These are phyloP conservation scores for Buceros bicornis DNA, from an alignment of 2,797 vertebrate species.

Conservation along the genomic window DNA sequence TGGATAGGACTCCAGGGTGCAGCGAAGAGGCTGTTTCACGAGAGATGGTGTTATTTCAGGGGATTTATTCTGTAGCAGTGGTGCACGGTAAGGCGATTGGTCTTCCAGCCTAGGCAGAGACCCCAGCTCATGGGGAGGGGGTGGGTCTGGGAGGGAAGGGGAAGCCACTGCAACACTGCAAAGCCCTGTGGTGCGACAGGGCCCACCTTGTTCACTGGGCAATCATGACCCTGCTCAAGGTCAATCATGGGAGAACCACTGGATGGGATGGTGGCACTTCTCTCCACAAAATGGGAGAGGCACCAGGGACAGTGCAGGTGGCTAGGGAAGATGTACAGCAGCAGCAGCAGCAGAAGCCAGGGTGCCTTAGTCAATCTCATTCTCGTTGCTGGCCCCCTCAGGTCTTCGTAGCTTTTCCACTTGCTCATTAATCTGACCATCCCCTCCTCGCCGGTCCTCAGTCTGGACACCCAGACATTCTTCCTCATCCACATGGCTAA, in stretches of 20 bases:
- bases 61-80: not conserved
- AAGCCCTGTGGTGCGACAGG: slow-evolving; percentile 16
- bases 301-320: slow-evolving; percentile 23
- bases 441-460: slow-evolving; percentile 92
- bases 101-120: slow-evolving; percentile 42
- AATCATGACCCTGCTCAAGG: slow-evolving; percentile 28
- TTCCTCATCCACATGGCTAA: slow-evolving; percentile 84
- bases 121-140: not conserved
- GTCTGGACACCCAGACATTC: slow-evolving; percentile 89
- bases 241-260: slow-evolving; percentile 32
- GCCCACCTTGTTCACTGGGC: slow-evolving; percentile 15
- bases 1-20: not conserved
- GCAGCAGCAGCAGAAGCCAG: not conserved
- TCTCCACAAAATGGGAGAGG: slow-evolving; percentile 55
- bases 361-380: slow-evolving; percentile 89
- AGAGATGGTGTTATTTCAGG: not conserved
- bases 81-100: slow-evolving; percentile 44
- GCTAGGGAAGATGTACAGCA: not conserved
- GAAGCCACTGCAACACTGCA: slow-evolving; percentile 27
- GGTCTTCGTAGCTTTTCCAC: slow-evolving; percentile 96
- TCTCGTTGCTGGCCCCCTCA: slow-evolving; percentile 95
- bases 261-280: slow-evolving; percentile 23
- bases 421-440: slow-evolving; percentile 97
- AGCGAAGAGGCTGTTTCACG: not conserved
- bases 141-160: not conserved